A percentile compares a stretch with the other conserved stretches of the same genome.
phyloP scores from a whole-genome alignment of 2,888 invertebrate species.

The Epinotia brunnichana region DNA sequence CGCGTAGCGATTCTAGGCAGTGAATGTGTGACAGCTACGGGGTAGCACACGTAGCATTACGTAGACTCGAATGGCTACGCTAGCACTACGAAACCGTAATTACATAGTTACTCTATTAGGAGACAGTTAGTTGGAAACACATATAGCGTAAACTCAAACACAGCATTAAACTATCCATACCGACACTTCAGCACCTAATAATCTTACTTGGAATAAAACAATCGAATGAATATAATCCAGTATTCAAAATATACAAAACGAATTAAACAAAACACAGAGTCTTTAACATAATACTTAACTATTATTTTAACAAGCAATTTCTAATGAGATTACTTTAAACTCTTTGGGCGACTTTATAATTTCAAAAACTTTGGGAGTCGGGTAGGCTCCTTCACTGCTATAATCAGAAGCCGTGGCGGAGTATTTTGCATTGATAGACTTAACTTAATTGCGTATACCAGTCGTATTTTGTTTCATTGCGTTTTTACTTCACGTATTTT shows the following conservation, averaged over 20 bases:
- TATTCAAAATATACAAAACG: constrained; percentile 7
- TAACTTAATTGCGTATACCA: background rate
- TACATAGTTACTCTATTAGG: no score
- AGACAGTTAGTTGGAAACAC: background rate
- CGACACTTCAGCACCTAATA: no score
- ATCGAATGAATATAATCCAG: constrained; percentile 4
- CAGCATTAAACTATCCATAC: background rate
- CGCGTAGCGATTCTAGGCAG: no score
- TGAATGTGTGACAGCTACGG: no score
- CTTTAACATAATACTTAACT: constrained; percentile 29
- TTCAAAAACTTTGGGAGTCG: constrained; percentile 23
- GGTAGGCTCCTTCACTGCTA: constrained; percentile 5
- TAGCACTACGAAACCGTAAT: no score
- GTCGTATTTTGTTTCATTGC: background rate
- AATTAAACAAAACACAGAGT: constrained; percentile 21
- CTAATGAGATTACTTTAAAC: constrained; percentile 25
- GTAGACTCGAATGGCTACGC: no score
- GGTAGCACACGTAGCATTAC: no score
- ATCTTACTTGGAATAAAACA: background rate
- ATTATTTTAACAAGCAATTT: constrained; percentile 33
- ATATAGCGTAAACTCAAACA: background rate
- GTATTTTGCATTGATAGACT: constrained; percentile 29
- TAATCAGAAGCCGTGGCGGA: constrained; percentile 3
- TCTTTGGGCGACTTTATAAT: constrained; percentile 24
- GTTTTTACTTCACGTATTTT: background rate